Evolutionary conservation across 1,140 invertebrate genomes (phyloP), one percentile per base, ranked within the genome.

Genomic region (Pseudachorutes palmiensis): DNA sequence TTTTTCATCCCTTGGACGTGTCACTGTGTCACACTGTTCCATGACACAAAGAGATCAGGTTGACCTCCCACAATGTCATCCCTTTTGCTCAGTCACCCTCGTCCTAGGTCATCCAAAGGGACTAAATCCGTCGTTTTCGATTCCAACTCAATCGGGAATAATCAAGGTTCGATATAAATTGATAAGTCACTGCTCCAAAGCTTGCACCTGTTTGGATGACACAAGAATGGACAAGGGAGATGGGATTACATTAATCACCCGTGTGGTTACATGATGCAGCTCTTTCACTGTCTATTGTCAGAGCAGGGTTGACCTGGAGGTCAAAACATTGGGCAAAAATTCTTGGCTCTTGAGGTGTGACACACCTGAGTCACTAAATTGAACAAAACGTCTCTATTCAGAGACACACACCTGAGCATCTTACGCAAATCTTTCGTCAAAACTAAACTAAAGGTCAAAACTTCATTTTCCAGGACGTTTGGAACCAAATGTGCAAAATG

Each of bases 401-500:
- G 9, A 12, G 24, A 5, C 51, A 55, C 51, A 55, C 51, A 55
- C 51, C 51, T 55, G 51, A 55, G 51, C 9, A 55, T 16, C n/a
- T n/a, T n/a, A n/a, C n/a, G n/a, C n/a, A n/a, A n/a, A n/a, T n/a
- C n/a, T n/a, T n/a, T n/a, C n/a, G n/a, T n/a, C n/a, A n/a, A n/a
- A n/a, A n/a, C n/a, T n/a, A n/a, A n/a, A n/a, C n/a, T n/a, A n/a
- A n/a, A n/a, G n/a, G n/a, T n/a, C n/a, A n/a, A n/a, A 58, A 29
- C 55, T 61, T 61, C 24, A 57, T 64, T 14, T 64, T 64, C 22
- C 64, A 98, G 95, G 83, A 89, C 90, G 74, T 98, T 96, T 77
- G 93, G 94, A 62, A 89, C 92, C 33, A 96, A 97, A 80, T 99
- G 97, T 80, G 90, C 92, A 48, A 96, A 96, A 79, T 99, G 97